phyloP scores from a whole-genome alignment of 2,113 vertebrate species.

The Hippocampus barbouri region DNA sequence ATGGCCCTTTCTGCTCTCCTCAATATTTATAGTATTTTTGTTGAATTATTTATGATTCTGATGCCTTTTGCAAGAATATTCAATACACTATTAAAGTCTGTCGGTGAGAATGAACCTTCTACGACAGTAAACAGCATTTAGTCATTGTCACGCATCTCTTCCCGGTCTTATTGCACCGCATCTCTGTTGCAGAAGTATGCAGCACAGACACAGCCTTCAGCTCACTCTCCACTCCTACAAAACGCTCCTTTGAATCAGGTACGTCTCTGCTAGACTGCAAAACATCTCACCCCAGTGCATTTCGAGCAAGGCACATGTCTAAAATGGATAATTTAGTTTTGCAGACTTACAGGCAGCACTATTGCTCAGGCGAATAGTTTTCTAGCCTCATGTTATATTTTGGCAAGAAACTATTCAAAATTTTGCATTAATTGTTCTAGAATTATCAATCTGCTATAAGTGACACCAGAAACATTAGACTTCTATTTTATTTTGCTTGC shows the following conservation, averaged over 20 bases:
- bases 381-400: neutral
- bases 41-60: slow-evolving; percentile 12
- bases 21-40: slow-evolving; percentile 1
- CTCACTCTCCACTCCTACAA: slow-evolving; percentile 59
- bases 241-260: slow-evolving; percentile 66
- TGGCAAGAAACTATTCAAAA: neutral
- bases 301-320: slow-evolving; percentile 7
- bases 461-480: neutral
- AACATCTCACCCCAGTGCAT: slow-evolving; percentile 3
- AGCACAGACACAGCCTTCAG: slow-evolving; percentile 52
- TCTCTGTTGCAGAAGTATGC: slow-evolving; percentile 46
- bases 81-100: slow-evolving; percentile 8
- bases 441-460: neutral
- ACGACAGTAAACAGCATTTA: slow-evolving; percentile 1
- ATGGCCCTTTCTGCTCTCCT: neutral
- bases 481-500: slow-evolving; percentile 1
- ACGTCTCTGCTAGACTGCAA: slow-evolving; percentile 11
- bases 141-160: slow-evolving; percentile 6
- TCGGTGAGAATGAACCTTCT: slow-evolving; percentile 9
- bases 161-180: neutral
- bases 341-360: neutral
- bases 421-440: neutral
- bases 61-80: neutral
- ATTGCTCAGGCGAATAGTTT: neutral
- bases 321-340: neutral